Conservation (phyloP, 2,888 invertebrate species). For the Ephialtes manifestator region DNA sequence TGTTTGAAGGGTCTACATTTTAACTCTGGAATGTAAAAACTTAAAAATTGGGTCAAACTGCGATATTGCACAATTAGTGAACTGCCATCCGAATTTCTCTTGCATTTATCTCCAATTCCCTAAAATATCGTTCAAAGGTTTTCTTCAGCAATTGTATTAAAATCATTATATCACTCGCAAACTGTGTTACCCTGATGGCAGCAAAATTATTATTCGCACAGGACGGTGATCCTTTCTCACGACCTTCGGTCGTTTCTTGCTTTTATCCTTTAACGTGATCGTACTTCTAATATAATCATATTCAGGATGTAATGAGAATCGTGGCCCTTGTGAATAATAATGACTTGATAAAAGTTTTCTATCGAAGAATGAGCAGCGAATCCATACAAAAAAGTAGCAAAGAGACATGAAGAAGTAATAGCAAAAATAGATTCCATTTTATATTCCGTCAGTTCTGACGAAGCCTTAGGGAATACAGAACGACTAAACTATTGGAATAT, state of each 20-base stretch:
- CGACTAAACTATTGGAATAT: constrained; percentile 7
- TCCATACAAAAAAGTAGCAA: background rate
- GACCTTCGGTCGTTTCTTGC: too few species aligned
- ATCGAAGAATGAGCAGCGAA: background rate
- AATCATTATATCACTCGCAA: too few species aligned
- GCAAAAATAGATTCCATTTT: background rate
- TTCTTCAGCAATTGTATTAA: too few species aligned
- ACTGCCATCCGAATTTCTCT: too few species aligned
- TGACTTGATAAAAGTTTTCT: background rate
- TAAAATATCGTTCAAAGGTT: too few species aligned
- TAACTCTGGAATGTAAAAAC: too few species aligned
- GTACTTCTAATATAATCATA: background rate
- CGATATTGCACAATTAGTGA: too few species aligned
- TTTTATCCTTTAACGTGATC: background rate
- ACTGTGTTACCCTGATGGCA: too few species aligned
- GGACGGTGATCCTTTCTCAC: background rate
- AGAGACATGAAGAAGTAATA: background rate
- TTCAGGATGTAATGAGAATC: background rate
- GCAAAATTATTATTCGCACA: background rate
- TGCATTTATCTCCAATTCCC: too few species aligned
- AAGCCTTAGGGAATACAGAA: background rate
- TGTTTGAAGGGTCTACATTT: too few species aligned
- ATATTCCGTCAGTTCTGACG: constrained; percentile 11
- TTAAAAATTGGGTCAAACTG: too few species aligned
- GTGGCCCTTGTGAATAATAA: background rate